Conservation (phyloP, 2,888 invertebrate genomes). For the Capitulum mitella region DNA sequence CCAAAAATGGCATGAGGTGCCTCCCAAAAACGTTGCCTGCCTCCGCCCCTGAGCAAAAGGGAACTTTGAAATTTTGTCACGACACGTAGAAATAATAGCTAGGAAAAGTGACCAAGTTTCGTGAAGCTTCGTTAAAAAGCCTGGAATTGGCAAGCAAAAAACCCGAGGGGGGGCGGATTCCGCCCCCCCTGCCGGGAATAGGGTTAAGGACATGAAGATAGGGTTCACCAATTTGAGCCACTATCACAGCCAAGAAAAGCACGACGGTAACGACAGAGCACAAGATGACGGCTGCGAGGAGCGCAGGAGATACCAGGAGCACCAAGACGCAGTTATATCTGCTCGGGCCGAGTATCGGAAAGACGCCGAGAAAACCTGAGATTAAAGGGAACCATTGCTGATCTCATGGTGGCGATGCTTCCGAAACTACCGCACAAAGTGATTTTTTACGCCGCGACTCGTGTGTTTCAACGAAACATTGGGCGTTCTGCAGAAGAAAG, state of each 20-base stretch:
- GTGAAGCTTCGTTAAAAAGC: too few relatives aligned
- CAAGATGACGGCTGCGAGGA: neutral
- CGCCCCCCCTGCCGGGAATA: too few relatives aligned
- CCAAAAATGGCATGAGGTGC: too few relatives aligned
- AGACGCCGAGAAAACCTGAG: neutral
- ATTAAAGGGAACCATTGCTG: neutral
- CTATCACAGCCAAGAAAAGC: neutral
- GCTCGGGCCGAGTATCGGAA: neutral
- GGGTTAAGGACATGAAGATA: neutral
- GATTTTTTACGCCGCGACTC: neutral
- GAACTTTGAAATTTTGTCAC: too few relatives aligned
- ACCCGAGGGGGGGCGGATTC: too few relatives aligned
- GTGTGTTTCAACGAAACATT: neutral
- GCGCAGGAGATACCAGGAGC: neutral
- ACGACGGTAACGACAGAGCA: neutral
- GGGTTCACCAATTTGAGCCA: neutral
- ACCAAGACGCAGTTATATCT: neutral
- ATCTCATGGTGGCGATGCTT: neutral
- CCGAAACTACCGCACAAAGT: neutral
- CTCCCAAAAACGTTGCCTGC: too few relatives aligned
- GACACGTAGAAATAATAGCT: too few relatives aligned
- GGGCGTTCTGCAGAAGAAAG: neutral
- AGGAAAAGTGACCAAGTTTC: too few relatives aligned
- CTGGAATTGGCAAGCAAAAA: too few relatives aligned
- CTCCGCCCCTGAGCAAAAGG: too few relatives aligned